Base-by-base conservation (phyloP, 2,797 vertebrate genomes). In the Phaenicophaeus curvirostris region DNA sequence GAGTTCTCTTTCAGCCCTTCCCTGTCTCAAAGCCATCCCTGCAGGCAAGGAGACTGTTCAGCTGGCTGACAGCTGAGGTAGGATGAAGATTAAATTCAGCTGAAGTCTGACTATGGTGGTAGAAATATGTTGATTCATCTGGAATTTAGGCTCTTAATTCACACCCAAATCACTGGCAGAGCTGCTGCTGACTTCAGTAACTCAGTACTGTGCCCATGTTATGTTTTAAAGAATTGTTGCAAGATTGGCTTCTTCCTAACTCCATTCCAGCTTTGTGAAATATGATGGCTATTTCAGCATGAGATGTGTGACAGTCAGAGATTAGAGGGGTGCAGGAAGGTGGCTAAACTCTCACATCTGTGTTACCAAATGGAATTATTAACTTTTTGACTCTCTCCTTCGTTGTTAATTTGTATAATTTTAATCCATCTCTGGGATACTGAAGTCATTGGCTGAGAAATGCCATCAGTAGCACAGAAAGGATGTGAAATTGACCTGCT, bases 11-110 rank as follows among this genome's bases (percentile, higher is more conserved):
- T 78, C 85, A 63, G 73, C 23, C 31, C 19, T 91, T 69, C 55
- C 5, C 30, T 69, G 42, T 39, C 54, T 30, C 67, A 81, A n/a
- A 87, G 10, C 39, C 55, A 74, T 6, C 57, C 59, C 85, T 0
- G 0, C 53, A 90, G 87, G 91, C 90, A 73, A 75, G n/a, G 69
- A 67, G 72, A 1, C 72, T 13, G 41, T 74, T 95, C 93, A 87
- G 86, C 84, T 95, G 94, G 66, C 53, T 94, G 78, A 87, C 93
- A 96, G 81, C 61, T 93, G 93, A 91, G 77, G 61, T 48, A 85
- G 41, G 78, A 59, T 53, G 61, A 58, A 83, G 72, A 83, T 87
- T 85, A 85, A 89, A 82, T n/a, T 93, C 67, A 74, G 39, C 23
- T 89, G 88, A 66, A 82, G 63, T 48, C 55, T 69, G 63, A 62